phyloP scores from a whole-genome alignment of 2,113 vertebrate genomes.

The Microtus pennsylvanicus region DNA sequence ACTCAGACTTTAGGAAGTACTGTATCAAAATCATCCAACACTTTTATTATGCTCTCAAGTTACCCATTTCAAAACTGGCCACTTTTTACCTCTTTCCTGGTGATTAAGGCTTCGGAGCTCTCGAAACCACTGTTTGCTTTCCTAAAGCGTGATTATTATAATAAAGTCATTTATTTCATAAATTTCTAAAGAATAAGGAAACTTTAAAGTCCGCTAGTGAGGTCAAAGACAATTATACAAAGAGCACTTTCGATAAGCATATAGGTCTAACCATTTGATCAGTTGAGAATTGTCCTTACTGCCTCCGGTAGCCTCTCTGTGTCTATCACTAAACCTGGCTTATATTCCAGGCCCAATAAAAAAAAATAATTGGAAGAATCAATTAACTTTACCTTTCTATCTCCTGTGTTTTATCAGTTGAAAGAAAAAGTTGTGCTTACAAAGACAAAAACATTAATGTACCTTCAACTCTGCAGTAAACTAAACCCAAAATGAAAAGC shows the following conservation, averaged over 20 bases:
- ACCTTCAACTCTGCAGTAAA: constrained; percentile 18
- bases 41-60: background rate
- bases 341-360: background rate
- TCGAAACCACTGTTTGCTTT: background rate
- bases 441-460: background rate
- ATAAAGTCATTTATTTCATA: background rate
- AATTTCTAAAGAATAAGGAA: constrained; percentile 14
- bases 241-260: background rate
- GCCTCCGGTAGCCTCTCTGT: background rate
- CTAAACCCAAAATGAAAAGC: background rate
- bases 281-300: background rate
- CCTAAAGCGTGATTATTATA: background rate
- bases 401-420: background rate
- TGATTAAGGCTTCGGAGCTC: background rate
- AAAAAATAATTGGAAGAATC: background rate
- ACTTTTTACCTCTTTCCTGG: background rate
- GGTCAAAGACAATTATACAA: constrained; percentile 13
- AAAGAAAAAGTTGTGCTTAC: background rate
- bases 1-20: background rate
- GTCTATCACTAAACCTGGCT: background rate
- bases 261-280: background rate
- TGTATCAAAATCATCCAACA: background rate
- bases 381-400: background rate
- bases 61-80: constrained; percentile 29
- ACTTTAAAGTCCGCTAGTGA: background rate